Conservation (phyloP, 2,888 invertebrate genomes). For the Epinotia bilunana region DNA sequence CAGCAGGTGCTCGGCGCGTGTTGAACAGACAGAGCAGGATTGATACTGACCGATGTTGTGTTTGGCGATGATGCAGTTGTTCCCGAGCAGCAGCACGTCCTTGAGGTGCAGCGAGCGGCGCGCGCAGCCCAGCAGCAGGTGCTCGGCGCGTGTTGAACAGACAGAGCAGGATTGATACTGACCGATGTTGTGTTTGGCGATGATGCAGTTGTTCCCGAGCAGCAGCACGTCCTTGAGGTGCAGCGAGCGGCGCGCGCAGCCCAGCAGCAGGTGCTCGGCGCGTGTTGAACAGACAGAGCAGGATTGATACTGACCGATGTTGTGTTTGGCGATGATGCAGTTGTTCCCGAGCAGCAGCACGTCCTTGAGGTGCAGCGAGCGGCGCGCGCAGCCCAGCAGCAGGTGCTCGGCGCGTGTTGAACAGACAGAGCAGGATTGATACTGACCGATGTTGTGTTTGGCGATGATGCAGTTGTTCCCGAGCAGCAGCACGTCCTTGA, state of each 20-base stretch:
- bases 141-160: slow-evolving; percentile 93
- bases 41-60: slow-evolving; percentile 89
- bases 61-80: slow-evolving; percentile 98
- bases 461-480: slow-evolving; percentile 99
- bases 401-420: slow-evolving; percentile 96
- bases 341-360: slow-evolving; percentile 97
- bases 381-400: slow-evolving; percentile 95
- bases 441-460: slow-evolving; percentile 91
- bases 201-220: slow-evolving; percentile 98
- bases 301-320: slow-evolving; percentile 85
- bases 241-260: slow-evolving; percentile 96
- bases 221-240: slow-evolving; percentile 95
- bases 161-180: slow-evolving; percentile 47
- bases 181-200: slow-evolving; percentile 95
- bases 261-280: slow-evolving; percentile 97
- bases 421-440: no score
- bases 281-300: slow-evolving; percentile 87
- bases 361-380: slow-evolving; percentile 96
- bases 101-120: slow-evolving; percentile 96
- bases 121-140: slow-evolving; percentile 96
- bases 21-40: no score
- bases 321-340: slow-evolving; percentile 96
- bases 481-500: slow-evolving; percentile 95
- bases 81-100: slow-evolving; percentile 96
- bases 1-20: slow-evolving; percentile 98